phyloP scores from a whole-genome alignment of 2,888 invertebrate genomes.

The Pseudococcus longispinus region DNA sequence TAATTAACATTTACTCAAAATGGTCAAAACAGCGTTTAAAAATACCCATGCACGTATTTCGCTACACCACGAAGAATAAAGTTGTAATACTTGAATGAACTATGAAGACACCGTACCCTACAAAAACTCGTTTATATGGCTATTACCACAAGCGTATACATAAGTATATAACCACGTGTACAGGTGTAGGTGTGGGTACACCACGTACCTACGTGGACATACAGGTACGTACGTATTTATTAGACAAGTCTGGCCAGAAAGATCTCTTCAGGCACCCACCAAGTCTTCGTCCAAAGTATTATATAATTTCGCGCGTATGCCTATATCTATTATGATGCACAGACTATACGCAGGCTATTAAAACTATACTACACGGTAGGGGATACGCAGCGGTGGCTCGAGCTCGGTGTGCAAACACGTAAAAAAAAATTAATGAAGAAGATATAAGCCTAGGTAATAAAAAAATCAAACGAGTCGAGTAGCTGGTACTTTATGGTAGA shows the following conservation, averaged over 20 bases:
- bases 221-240: not conserved
- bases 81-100: not conserved
- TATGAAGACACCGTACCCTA: not conserved
- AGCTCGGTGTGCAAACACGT: not conserved
- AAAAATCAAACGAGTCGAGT: not conserved
- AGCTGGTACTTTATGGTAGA: not conserved
- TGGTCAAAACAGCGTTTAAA: not conserved
- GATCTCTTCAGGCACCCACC: not conserved
- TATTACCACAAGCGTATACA: not conserved
- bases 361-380: not conserved
- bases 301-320: not conserved
- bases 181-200: not conserved
- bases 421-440: not conserved
- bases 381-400: not conserved
- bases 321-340: not conserved
- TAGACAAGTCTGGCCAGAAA: not conserved
- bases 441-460: not conserved
- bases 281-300: not conserved
- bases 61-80: not conserved
- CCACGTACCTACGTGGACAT: not conserved
- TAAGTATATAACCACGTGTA: not conserved
- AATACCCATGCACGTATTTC: not conserved
- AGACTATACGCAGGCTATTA: not conserved
- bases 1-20: not conserved
- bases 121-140: not conserved